A percentile compares a stretch with the other conserved stretches of the same genome.
phyloP scores from a whole-genome alignment of 2,888 invertebrate species.

The Microctonus aethiopoides region DNA sequence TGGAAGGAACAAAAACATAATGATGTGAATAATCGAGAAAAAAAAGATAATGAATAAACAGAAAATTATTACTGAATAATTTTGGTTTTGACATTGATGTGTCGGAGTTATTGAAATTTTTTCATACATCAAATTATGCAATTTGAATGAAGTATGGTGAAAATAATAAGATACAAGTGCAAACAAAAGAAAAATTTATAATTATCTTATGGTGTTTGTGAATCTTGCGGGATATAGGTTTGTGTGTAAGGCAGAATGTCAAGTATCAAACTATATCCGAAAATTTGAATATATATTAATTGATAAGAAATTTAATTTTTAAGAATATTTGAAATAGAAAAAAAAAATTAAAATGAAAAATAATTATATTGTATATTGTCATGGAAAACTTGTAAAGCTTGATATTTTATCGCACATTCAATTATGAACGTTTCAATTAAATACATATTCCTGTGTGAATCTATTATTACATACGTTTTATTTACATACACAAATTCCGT shows the following conservation, averaged over 20 bases:
- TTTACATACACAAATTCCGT: conserved; percentile 56
- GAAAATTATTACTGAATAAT: too few relatives aligned
- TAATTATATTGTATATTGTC: conserved; percentile 44
- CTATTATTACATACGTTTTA: conserved; percentile 42
- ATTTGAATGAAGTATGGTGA: too few relatives aligned
- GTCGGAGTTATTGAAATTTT: too few relatives aligned
- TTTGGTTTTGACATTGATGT: too few relatives aligned
- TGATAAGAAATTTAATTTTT: neutral
- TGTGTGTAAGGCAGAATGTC: neutral
- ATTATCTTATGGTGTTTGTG: conserved; percentile 2
- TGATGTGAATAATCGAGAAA: neutral
- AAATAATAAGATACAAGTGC: neutral
- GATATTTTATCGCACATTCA: conserved; percentile 45
- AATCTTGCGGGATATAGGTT: neutral
- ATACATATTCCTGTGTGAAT: conserved; percentile 37
- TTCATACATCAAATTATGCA: too few relatives aligned
- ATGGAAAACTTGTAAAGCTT: conserved; percentile 43
- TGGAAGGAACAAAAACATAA: neutral
- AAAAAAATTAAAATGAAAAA: conserved; percentile 25
- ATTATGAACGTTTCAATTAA: conserved; percentile 43
- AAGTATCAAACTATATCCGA: neutral
- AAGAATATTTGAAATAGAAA: conserved; percentile 6
- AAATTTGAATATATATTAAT: neutral
- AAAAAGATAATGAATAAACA: neutral
- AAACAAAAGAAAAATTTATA: neutral